Evolutionary conservation across 1,140 invertebrate genomes (phyloP), one percentile per base, ranked within the genome.

Genomic region (Zaprionus nigranus): DNA sequence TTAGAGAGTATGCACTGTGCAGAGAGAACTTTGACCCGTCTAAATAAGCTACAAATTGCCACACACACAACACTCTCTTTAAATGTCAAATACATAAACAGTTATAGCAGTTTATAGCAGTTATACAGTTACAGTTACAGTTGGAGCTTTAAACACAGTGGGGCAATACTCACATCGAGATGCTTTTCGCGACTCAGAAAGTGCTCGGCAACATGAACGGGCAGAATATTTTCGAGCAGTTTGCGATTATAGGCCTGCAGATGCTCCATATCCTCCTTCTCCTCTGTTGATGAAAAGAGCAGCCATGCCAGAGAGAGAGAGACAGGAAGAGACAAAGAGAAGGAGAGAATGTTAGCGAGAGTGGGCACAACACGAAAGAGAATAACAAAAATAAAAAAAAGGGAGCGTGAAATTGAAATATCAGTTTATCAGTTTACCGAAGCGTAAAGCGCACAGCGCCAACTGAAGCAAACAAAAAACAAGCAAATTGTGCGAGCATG

Each of bases 261-360:
- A 92, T 98, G 97, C 91, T 99, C 97, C 96, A 98, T 98, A 79
- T 98, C 98, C 91, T 98, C 97, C 87, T 98, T 98, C 93, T 98
- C 98, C 92, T 98, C 97, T 97, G 49, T 24, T 26, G 20, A 34
- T 20, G 60, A 36, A 34, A 58, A 58, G 56, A 12, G 56, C 56
- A 58, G 56, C 28, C 56, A 17, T 58, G 24, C 13, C 56, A 36
- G 30, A 58, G 30, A 20, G 15, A 58, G 15, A 58, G 3, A 30
- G 2, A 26, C n/a, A n/a, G n/a, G 2, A 12, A 43, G 22, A 5
- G 40, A 28, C 24, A 46, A 15, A 11, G 38, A 46, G 24, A 11
- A n/a, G n/a, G 22, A 15, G 22, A 15, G n/a, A 22, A 26, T 13
- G 61, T 30, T 43, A 53, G 66, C 56, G 28, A 11, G n/a, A 57